These are phyloP conservation scores for Lutjanus campechanus DNA, from an alignment of 2,797 vertebrate genomes.

Conservation along the genomic window DNA sequence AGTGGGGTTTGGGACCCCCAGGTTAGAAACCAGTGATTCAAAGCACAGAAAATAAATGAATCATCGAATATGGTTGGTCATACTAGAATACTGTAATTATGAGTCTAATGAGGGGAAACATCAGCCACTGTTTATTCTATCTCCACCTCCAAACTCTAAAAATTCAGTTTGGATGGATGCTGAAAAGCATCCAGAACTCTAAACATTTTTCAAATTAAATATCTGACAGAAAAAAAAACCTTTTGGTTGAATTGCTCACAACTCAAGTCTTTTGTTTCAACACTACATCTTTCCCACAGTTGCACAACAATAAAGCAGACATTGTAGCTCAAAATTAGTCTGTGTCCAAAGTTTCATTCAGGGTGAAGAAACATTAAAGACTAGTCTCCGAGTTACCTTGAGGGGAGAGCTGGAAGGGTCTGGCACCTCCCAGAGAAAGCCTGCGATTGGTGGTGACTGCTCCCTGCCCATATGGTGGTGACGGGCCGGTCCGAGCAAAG, in stretches of 20 bases:
- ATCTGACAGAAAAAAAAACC: constrained; percentile 1
- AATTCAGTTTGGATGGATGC: no score
- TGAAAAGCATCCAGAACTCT: not conserved
- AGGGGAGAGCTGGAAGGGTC: constrained; percentile 90
- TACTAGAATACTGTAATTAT: no score
- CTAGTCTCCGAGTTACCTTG: constrained; percentile 85
- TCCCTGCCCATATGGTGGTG: constrained; percentile 87
- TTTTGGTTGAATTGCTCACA: not conserved
- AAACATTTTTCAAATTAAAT: not conserved
- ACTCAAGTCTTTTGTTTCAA: not conserved
- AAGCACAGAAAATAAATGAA: not conserved
- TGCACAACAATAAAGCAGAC: not conserved
- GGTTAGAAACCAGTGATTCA: not conserved
- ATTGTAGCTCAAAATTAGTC: not conserved
- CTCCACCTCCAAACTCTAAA: no score
- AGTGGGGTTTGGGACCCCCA: no score
- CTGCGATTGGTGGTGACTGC: constrained; percentile 83
- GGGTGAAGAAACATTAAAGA: not conserved
- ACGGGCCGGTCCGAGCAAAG: constrained; percentile 87
- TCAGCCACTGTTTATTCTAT: no score
- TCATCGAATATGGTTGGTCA: not conserved
- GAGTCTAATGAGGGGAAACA: no score
- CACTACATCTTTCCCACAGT: not conserved
- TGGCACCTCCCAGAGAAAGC: constrained; percentile 91
- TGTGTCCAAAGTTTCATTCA: not conserved